phyloP scores from a whole-genome alignment of 1,140 invertebrate genomes.

The Lucilia cuprina region DNA sequence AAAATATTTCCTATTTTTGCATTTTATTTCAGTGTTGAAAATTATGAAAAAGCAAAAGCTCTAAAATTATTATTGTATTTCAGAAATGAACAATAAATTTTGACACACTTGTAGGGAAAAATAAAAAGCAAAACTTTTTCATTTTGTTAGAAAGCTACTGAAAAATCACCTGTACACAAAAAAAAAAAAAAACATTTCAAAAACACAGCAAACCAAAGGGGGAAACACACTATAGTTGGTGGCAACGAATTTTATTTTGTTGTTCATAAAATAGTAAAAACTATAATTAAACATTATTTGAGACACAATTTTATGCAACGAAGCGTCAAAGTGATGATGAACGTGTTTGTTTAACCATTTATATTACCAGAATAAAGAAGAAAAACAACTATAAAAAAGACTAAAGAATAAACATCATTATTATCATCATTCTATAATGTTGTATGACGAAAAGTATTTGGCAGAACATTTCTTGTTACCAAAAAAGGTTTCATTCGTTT shows the following conservation, averaged over 20 bases:
- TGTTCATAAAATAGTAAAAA: background rate
- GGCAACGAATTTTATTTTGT: background rate
- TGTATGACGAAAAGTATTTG: background rate
- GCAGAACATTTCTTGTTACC: background rate
- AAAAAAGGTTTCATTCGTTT: background rate
- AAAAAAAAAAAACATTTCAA: background rate
- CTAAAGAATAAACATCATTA: background rate
- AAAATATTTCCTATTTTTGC: too few species aligned
- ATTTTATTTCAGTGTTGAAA: too few species aligned
- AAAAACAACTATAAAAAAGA: background rate
- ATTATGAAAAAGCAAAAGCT: too few species aligned
- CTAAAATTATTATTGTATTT: too few species aligned
- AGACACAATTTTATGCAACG: slow-evolving; percentile 5
- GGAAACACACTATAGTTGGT: background rate
- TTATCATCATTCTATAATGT: background rate
- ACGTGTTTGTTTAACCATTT: slow-evolving; percentile 22
- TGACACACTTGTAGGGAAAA: too few species aligned
- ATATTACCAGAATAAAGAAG: slow-evolving; percentile 13
- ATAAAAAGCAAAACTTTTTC: background rate
- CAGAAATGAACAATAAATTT: too few species aligned
- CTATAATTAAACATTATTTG: background rate
- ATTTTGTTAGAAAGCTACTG: background rate
- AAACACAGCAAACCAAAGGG: background rate
- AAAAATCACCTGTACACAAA: background rate
- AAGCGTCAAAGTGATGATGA: slow-evolving; percentile 34